These are phyloP conservation scores for Timandra comae DNA, from an alignment of 2,888 invertebrate genomes.

Conservation along the genomic window DNA sequence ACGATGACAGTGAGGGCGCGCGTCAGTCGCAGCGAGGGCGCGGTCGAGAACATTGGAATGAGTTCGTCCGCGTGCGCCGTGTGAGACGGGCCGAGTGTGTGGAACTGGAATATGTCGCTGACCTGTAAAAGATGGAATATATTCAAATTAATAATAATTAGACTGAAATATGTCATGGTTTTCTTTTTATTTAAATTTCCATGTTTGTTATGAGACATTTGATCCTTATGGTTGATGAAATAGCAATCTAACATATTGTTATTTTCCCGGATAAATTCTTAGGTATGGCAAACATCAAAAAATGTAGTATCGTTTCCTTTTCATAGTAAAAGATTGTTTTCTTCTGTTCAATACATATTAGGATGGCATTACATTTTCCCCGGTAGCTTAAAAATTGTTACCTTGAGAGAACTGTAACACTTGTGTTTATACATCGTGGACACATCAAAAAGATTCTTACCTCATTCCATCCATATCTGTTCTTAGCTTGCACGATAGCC, in stretches of 20 bases:
- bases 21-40: conserved; percentile 29
- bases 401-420: conserved; percentile 9
- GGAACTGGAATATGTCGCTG: conserved; percentile 84
- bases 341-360: not conserved
- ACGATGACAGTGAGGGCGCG: conserved; percentile 24
- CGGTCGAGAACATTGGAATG: conserved; percentile 53
- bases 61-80: conserved; percentile 64
- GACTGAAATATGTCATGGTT: too few relatives aligned
- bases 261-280: not conserved
- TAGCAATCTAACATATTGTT: not conserved
- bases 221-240: not conserved
- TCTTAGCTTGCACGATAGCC: conserved; percentile 84
- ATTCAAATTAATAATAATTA: not conserved
- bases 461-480: conserved; percentile 85
- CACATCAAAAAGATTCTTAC: too few relatives aligned
- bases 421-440: too few relatives aligned
- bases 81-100: conserved; percentile 79
- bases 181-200: not conserved
- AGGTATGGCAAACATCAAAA: too few relatives aligned
- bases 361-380: not conserved
- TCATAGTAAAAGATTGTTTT: not conserved
- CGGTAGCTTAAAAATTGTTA: not conserved
- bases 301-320: too few relatives aligned
- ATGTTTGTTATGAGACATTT: not conserved
- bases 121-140: conserved; percentile 59